Evolutionary conservation across 2,888 invertebrate genomes (phyloP).

Genomic region (Lithosia quadra): DNA sequence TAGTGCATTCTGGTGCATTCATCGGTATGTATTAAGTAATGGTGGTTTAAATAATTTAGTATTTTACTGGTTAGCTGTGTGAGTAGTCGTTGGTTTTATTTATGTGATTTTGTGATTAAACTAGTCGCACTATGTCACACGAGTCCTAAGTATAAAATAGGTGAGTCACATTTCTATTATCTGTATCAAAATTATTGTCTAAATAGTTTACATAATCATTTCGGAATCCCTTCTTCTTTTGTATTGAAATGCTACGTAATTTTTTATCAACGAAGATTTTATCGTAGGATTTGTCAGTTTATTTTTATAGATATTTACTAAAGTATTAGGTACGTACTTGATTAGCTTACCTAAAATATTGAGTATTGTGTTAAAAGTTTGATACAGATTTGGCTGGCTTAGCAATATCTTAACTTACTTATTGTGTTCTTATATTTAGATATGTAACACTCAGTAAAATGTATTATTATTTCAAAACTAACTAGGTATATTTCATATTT

Average conservation of each 20-base stretch:
- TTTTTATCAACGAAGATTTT: slow-evolving; percentile 3
- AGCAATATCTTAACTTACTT: neutral
- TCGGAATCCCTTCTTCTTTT: neutral
- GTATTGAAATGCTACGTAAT: slow-evolving; percentile 3
- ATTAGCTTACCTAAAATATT: neutral
- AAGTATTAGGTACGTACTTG: slow-evolving; percentile 4
- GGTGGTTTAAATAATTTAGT: slow-evolving; percentile 16
- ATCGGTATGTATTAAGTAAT: slow-evolving; percentile 30
- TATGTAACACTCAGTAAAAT: neutral
- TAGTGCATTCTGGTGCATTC: slow-evolving; percentile 29
- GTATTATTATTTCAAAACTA: neutral
- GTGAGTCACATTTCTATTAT: slow-evolving; percentile 14
- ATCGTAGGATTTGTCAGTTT: slow-evolving; percentile 1
- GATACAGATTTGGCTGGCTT: slow-evolving; percentile 1
- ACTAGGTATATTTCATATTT: neutral
- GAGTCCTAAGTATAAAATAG: neutral
- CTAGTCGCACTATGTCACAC: slow-evolving; percentile 30
- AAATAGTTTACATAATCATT: neutral
- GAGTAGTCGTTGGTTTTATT: slow-evolving; percentile 20
- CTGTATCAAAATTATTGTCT: neutral
- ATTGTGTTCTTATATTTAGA: neutral
- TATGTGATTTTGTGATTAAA: slow-evolving; percentile 43
- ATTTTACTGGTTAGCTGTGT: slow-evolving; percentile 29
- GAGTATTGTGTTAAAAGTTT: slow-evolving; percentile 3
- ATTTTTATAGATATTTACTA: neutral